phyloP scores from a whole-genome alignment of 2,888 invertebrate genomes.

The Chaetogeoica ovagalla region DNA sequence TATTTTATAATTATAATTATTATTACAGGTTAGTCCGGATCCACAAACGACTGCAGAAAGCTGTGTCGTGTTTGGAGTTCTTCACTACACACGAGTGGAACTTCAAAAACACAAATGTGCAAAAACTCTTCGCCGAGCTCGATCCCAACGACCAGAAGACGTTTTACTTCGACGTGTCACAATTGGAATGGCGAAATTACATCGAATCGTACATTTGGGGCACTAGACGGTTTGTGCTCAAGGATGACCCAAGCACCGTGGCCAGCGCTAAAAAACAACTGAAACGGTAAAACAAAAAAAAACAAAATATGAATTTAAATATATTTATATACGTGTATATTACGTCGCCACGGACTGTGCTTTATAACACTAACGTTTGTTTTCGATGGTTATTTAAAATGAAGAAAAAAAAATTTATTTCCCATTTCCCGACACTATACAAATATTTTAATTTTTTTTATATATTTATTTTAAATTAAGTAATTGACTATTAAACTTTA shows the following conservation, averaged over 20 bases:
- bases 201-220: slow-evolving; percentile 64
- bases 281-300: slow-evolving; percentile 58
- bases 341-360: no score
- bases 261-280: slow-evolving; percentile 60
- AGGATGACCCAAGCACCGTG: slow-evolving; percentile 62
- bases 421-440: no score
- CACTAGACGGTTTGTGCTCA: slow-evolving; percentile 62
- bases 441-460: no score
- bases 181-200: slow-evolving; percentile 63
- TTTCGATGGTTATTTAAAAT: no score
- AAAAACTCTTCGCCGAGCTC: slow-evolving; percentile 58
- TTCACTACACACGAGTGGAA: slow-evolving; percentile 65
- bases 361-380: no score
- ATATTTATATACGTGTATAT: no score
- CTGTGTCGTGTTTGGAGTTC: slow-evolving; percentile 62
- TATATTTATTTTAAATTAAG: no score
- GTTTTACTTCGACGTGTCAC: slow-evolving; percentile 62
- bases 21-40: slow-evolving; percentile 62
- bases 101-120: slow-evolving; percentile 60
- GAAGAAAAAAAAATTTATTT: no score
- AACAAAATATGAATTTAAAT: no score
- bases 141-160: slow-evolving; percentile 59
- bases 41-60: slow-evolving; percentile 62
- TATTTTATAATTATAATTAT: not conserved
- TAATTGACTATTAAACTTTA: no score